Evolutionary conservation across 2,888 invertebrate species (phyloP).

Genomic region (Aquatica leii): DNA sequence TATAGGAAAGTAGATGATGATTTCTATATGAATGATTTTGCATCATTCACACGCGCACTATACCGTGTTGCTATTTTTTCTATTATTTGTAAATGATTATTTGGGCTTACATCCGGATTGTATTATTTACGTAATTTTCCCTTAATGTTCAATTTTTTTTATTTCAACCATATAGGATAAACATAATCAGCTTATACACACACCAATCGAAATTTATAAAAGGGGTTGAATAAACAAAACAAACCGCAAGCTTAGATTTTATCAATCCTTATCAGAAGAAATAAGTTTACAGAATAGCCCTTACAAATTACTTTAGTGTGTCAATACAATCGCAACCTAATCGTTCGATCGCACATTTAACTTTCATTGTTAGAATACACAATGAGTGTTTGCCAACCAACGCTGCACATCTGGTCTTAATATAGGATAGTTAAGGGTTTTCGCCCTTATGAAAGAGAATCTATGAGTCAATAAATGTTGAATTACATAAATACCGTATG

Average conservation of each 20-base stretch:
- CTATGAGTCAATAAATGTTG: slow-evolving; percentile 52
- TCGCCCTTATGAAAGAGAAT: slow-evolving; percentile 42
- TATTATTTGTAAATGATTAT: slow-evolving; percentile 1
- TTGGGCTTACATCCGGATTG: slow-evolving; percentile 6
- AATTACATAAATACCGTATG: slow-evolving; percentile 56
- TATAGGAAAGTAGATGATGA: slow-evolving; percentile 26
- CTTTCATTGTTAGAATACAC: slow-evolving; percentile 59
- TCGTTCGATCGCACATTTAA: slow-evolving; percentile 60
- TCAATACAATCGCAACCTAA: slow-evolving; percentile 60
- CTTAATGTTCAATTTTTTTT: not conserved
- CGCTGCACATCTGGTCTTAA: slow-evolving; percentile 59
- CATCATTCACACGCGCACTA: slow-evolving; percentile 37
- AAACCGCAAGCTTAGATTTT: slow-evolving; percentile 52
- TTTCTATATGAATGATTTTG: slow-evolving; percentile 38
- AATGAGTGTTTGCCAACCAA: slow-evolving; percentile 58
- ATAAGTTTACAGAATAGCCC: slow-evolving; percentile 51
- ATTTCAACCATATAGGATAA: slow-evolving; percentile 3
- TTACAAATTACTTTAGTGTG: slow-evolving; percentile 59
- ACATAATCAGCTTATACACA: slow-evolving; percentile 52
- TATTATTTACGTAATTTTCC: not conserved
- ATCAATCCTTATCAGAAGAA: slow-evolving; percentile 50
- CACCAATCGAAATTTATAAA: slow-evolving; percentile 49
- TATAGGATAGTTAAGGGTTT: slow-evolving; percentile 44
- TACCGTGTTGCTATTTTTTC: slow-evolving; percentile 10
- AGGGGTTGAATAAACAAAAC: slow-evolving; percentile 55